These are phyloP conservation scores for Phymatocera aterrima DNA, from an alignment of 2,888 invertebrate species.

Conservation along the genomic window DNA sequence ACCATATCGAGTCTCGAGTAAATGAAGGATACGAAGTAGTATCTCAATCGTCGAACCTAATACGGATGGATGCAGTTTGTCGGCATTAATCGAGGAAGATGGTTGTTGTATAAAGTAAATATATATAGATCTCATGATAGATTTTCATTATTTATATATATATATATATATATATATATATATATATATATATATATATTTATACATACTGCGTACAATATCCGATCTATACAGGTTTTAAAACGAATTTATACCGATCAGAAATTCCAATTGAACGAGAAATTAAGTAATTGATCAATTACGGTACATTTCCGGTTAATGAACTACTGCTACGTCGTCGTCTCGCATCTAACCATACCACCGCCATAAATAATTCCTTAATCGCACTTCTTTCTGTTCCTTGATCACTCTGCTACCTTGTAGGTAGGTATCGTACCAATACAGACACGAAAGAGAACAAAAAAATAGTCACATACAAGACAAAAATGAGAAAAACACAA, in stretches of 20 bases:
- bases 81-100: not conserved
- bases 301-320: slow-evolving; percentile 49
- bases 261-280: slow-evolving; percentile 62
- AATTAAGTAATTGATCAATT: slow-evolving; percentile 67
- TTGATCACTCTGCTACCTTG: not conserved
- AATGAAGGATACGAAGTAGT: too few species aligned
- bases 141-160: slow-evolving; percentile 11
- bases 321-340: not conserved
- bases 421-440: too few species aligned
- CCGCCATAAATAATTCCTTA: not conserved
- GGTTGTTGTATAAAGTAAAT: too few species aligned
- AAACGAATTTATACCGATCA: slow-evolving; percentile 32
- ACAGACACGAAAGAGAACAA: not conserved
- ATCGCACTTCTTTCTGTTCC: not conserved
- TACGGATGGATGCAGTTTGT: slow-evolving; percentile 8
- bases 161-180: too few species aligned
- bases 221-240: not conserved
- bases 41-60: slow-evolving; percentile 29
- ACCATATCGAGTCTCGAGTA: slow-evolving; percentile 10
- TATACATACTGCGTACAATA: not conserved
- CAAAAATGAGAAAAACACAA: not conserved
- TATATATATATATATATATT: too few species aligned
- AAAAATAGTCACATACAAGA: not conserved
- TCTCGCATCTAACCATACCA: not conserved
- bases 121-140: slow-evolving; percentile 1